Conservation (phyloP, 2,888 invertebrate species). For the Prionchulus punctatus region DNA sequence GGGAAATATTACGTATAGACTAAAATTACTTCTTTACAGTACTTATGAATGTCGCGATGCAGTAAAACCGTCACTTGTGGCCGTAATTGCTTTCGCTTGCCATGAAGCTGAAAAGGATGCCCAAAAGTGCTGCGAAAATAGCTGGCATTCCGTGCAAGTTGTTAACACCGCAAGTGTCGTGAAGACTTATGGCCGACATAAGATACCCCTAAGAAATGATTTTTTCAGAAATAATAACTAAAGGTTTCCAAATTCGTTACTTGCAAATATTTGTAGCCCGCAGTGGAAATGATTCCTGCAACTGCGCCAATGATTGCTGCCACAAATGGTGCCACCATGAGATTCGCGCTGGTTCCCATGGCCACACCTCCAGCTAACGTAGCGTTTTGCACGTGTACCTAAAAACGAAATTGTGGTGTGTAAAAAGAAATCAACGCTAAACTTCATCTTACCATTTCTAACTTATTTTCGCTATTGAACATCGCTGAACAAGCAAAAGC, state of each 20-base stretch:
- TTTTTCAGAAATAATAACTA: too few species aligned
- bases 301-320: conserved; percentile 26
- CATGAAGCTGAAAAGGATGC: conserved; percentile 54
- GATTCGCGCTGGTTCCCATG: conserved; percentile 35
- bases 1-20: too few species aligned
- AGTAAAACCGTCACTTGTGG: too few species aligned
- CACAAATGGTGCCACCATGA: conserved; percentile 33
- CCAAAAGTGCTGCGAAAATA: conserved; percentile 60
- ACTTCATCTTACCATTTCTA: background rate
- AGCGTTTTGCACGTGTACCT: conserved; percentile 39
- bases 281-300: conserved; percentile 25
- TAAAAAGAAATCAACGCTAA: too few species aligned
- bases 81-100: conserved; percentile 39
- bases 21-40: too few species aligned
- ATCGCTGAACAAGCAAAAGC: conserved; percentile 66
- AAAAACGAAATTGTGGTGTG: too few species aligned
- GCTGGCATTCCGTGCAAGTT: conserved; percentile 94
- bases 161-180: conserved; percentile 83
- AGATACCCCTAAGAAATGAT: conserved; percentile 48
- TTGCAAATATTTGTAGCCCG: conserved; percentile 27
- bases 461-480: conserved; percentile 47
- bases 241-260: too few species aligned
- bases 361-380: conserved; percentile 39
- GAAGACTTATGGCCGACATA: conserved; percentile 45
- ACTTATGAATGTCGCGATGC: too few species aligned